Evolutionary conservation across 2,113 vertebrate genomes (phyloP).

Genomic region (Ellobius talpinus): DNA sequence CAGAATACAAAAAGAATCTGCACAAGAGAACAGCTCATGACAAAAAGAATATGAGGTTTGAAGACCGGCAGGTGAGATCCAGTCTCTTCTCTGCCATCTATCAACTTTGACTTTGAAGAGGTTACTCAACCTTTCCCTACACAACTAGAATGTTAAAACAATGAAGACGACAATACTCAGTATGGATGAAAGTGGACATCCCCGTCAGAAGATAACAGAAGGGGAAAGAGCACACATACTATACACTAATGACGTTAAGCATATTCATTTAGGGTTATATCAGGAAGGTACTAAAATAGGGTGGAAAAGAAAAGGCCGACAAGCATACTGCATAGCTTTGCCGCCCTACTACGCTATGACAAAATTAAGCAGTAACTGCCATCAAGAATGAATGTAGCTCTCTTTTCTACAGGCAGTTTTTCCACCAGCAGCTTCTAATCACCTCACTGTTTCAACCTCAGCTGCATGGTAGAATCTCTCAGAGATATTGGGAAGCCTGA

Average conservation of each 20-base stretch:
- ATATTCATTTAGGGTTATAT: constrained; percentile 29
- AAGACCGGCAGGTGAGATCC: neutral
- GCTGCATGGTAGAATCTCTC: neutral
- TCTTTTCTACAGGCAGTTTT: neutral
- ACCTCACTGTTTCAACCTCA: neutral
- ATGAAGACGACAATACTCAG: neutral
- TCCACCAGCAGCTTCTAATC: constrained; percentile 15
- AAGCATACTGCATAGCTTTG: neutral
- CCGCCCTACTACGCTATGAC: neutral
- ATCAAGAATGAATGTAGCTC: neutral
- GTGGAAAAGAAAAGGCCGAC: neutral
- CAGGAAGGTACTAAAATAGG: constrained; percentile 14
- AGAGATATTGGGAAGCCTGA: neutral
- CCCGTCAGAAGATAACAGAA: neutral
- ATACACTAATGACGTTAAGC: neutral
- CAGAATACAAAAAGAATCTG: constrained; percentile 42
- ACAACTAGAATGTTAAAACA: neutral
- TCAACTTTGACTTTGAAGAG: constrained; percentile 8
- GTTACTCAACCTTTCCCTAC: neutral
- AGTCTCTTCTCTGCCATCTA: neutral
- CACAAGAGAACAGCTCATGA: neutral
- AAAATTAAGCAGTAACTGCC: neutral
- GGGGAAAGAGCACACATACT: neutral
- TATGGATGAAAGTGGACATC: neutral
- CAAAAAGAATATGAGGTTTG: neutral